These are phyloP conservation scores for Cecropterus lyciades DNA, from an alignment of 1,140 invertebrate genomes.

Conservation along the genomic window DNA sequence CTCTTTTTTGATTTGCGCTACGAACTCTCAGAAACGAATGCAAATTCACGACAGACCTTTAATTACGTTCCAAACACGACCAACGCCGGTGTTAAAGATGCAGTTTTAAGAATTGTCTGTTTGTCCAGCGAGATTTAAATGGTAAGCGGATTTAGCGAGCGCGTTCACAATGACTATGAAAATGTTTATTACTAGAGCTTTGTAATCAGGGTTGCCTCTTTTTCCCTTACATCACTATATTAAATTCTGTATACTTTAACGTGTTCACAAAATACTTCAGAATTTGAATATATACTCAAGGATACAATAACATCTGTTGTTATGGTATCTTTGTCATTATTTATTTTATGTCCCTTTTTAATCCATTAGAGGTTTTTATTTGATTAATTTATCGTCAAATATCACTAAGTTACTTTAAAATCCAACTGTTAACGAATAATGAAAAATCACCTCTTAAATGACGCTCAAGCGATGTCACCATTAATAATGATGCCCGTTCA, in stretches of 20 bases:
- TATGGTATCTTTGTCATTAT: neutral
- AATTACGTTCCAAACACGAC: constrained; percentile 79
- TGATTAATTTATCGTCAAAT: constrained; percentile 23
- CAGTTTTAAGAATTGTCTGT: constrained; percentile 77
- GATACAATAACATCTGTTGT: neutral
- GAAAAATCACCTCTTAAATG: constrained; percentile 33
- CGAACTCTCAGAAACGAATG: constrained; percentile 79
- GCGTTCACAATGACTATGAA: constrained; percentile 64
- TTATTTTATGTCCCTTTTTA: constrained; percentile 4
- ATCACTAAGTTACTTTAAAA: constrained; percentile 27
- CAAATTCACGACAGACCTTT: constrained; percentile 75
- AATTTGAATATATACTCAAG: neutral
- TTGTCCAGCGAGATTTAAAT: constrained; percentile 66
- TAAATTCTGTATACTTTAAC: neutral
- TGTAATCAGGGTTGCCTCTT: constrained; percentile 58
- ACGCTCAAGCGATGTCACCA: constrained; percentile 34
- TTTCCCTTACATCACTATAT: neutral
- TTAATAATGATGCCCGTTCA: constrained; percentile 44
- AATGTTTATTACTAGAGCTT: constrained; percentile 63
- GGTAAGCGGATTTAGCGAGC: constrained; percentile 70
- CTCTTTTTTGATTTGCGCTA: constrained; percentile 76
- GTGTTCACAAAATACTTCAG: neutral
- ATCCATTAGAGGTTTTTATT: constrained; percentile 14
- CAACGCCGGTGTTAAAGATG: constrained; percentile 74
- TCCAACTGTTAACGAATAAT: constrained; percentile 28